Base-by-base conservation (phyloP, 2,888 invertebrate species). In the Cerceris ruficornis region DNA sequence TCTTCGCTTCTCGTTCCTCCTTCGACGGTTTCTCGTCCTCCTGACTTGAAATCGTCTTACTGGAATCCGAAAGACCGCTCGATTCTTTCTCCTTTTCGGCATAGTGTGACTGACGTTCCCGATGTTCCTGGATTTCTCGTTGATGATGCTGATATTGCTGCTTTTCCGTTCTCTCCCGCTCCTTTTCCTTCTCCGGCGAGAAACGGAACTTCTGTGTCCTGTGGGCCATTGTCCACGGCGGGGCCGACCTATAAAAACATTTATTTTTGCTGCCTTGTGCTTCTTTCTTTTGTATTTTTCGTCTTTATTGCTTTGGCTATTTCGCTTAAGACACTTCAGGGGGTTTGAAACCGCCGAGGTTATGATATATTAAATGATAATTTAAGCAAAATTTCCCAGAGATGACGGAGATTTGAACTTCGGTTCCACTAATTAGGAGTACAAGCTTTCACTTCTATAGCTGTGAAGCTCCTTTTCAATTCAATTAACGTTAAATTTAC, bases 1-100 rank as follows among this genome's bases (percentile, higher is more conserved):
- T 95, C 74, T 95, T 95, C 6, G 95, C 95, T 77, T 95, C 93
- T 77, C 95, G 93, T 86, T 95, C 95, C 49, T 95, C 95, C 69
- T 91, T 90, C 59, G 88, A 87, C 39, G 89, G 82, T 55, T 93
- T 93, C 54, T 93, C 93, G 28, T 93, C 94, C 80, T 94, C 94
- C 78, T 93, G 94, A 84, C 94, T 94, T 41, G 93, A 93, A 54
- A 95, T 86, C 90, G 95, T 93, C 91, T 94, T 94, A 82, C 91
- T 94, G 50, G 93, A 93, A 82, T 93, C 94, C 67, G 94, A 93
- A 14, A 94, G 88, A 42, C 92, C 95, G 54, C 77, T 75, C 13
- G 81, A 66, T 0, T 85, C 88, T 11, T 80, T 84, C 17, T 88
- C 88, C 67, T 85, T 87, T 17, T 87, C 89, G 0, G 75, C 13